Percentiles rank a stretch among this genome's conserved stretches.
Conservation (phyloP, 2,113 vertebrate genomes). For the Hyla sarda region DNA sequence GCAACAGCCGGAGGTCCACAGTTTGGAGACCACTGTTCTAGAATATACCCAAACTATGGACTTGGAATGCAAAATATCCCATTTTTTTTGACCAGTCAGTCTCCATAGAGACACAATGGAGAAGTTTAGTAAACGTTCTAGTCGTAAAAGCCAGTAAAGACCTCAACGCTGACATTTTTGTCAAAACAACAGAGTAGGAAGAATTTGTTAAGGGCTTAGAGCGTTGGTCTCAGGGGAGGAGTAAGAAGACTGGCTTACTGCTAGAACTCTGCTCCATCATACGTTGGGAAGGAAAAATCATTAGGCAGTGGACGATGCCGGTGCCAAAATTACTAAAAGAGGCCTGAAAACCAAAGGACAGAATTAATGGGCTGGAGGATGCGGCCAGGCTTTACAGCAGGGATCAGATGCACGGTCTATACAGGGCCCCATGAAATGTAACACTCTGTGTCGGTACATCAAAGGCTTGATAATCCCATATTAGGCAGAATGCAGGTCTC, state of each 20-base stretch:
- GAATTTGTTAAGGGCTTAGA: conserved; percentile 59
- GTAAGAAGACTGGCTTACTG: conserved; percentile 46
- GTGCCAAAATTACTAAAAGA: conserved; percentile 48
- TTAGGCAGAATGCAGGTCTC: background rate
- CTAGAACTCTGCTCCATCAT: conserved; percentile 22
- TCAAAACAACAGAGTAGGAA: conserved; percentile 56
- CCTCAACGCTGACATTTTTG: conserved; percentile 44
- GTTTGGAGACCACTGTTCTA: background rate
- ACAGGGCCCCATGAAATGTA: background rate
- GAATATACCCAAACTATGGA: background rate
- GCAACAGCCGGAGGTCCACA: too few relatives aligned
- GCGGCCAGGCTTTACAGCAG: background rate
- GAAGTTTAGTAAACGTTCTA: conserved; percentile 38
- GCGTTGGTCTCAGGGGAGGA: conserved; percentile 29
- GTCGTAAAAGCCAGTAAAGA: conserved; percentile 47
- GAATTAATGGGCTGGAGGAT: conserved; percentile 46
- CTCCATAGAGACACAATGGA: conserved; percentile 37
- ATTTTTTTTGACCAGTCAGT: conserved; percentile 23
- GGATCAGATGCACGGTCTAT: conserved; percentile 22
- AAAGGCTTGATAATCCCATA: background rate
- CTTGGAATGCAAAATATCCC: background rate
- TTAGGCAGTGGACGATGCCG: conserved; percentile 17
- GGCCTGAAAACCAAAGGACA: background rate
- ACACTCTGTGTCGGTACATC: background rate
- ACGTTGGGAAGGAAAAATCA: conserved; percentile 49